Evolutionary conservation across 2,797 vertebrate genomes (phyloP), one percentile per base, ranked within the genome.

Genomic region (Dryobates pubescens): DNA sequence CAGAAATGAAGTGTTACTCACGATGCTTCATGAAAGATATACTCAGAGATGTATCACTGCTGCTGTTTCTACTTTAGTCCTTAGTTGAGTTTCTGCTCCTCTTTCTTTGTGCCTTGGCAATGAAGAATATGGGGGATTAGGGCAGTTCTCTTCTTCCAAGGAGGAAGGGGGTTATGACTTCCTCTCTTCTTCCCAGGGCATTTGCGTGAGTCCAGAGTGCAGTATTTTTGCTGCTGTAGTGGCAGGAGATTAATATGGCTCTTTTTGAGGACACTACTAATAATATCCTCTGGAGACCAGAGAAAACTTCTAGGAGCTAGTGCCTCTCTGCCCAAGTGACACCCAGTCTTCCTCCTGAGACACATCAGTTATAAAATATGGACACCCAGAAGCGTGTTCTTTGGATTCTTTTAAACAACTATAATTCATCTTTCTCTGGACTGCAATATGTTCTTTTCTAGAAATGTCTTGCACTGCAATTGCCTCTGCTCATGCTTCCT

Each of bases 71-170:
- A 4, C 54, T 92, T 86, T 38, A 65, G n/a, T 3, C 36, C 7
- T 80, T 64, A 32, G 13, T 75, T 0, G 0, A 2, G 1, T 23
- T 81, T 43, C 69, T 85, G 29, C 57, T 78, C 0, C 17, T 72
- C 24, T 22, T 47, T 41, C 62, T 83, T 43, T 22, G 9, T 61
- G 34, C 6, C 17, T 73, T 68, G 36, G 26, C 38, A 86, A 67
- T 18, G 29, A 67, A 82, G 86, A 83, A 57, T 3, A 74, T 0
- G 4, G 17, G 34, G 34, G 89, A 16, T 7, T 9, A 0, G 43
- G n/a, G 23, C 20, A n/a, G 8, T 41, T 90, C 34, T 59, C 61
- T 65, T 53, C 22, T 36, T 61, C 24, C 22, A 13, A 29, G 30
- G 4, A 13, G 26, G 38, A 86, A 76, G 17, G 24, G 51, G 26